Percentiles rank a stretch among this genome's conserved stretches.
phyloP scores from a whole-genome alignment of 2,888 invertebrate species.

The Hypomecis punctinalis region DNA sequence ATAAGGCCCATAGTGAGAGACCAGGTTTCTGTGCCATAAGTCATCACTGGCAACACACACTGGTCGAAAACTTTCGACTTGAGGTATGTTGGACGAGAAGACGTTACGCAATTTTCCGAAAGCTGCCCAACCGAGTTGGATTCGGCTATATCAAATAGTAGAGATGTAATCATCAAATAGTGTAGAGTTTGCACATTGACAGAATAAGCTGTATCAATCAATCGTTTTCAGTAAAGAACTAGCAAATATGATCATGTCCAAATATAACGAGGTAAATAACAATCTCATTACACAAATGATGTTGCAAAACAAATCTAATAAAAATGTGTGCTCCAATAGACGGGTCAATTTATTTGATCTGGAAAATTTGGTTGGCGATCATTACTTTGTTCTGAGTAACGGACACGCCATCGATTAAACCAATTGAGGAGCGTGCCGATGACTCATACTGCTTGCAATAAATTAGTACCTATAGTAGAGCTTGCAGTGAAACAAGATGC shows the following conservation, averaged over 20 bases:
- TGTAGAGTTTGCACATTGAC: too few species aligned
- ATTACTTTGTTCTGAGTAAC: constrained; percentile 51
- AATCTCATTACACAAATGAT: constrained; percentile 40
- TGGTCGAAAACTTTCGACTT: too few species aligned
- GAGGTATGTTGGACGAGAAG: too few species aligned
- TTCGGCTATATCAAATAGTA: too few species aligned
- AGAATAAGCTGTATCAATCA: too few species aligned
- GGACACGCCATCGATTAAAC: constrained; percentile 62
- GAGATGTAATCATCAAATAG: too few species aligned
- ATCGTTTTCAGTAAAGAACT: background rate
- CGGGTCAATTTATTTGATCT: constrained; percentile 67
- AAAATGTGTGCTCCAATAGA: constrained; percentile 42
- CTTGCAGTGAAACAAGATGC: constrained; percentile 32
- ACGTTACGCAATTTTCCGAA: too few species aligned
- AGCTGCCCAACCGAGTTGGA: too few species aligned
- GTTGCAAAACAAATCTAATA: constrained; percentile 52
- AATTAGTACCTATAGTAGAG: constrained; percentile 9
- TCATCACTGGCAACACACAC: too few species aligned
- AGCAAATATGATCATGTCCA: constrained; percentile 40
- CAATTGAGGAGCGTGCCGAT: constrained; percentile 58
- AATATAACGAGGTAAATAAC: constrained; percentile 32
- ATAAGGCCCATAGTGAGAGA: too few species aligned
- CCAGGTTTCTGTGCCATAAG: too few species aligned
- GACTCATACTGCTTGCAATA: constrained; percentile 52
- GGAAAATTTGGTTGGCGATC: constrained; percentile 49